Conservation (phyloP, 2,797 vertebrate species). For the Adelosebastes latens region DNA sequence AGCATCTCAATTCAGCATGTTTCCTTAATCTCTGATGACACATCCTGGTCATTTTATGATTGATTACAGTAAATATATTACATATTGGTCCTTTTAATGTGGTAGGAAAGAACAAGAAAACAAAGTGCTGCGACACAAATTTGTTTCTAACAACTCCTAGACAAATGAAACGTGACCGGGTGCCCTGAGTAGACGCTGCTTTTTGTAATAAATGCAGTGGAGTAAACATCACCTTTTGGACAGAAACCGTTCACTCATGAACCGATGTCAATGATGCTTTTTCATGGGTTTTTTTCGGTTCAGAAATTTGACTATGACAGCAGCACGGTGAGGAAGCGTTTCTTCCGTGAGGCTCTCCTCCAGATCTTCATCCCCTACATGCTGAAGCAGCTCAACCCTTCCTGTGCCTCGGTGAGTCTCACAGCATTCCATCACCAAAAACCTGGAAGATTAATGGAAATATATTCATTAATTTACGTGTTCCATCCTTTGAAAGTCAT, state of each 20-base stretch:
- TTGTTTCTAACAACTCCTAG: too few species aligned
- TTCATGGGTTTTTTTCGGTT: not conserved
- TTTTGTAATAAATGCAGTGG: too few species aligned
- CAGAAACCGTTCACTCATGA: not conserved
- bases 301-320: constrained; percentile 98
- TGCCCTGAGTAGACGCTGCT: too few species aligned
- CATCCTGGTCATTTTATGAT: too few species aligned
- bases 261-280: not conserved
- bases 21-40: too few species aligned
- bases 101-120: too few species aligned
- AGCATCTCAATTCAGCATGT: too few species aligned
- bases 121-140: too few species aligned
- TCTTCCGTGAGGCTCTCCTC: constrained; percentile 97
- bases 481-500: not conserved
- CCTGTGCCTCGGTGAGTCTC: constrained; percentile 86
- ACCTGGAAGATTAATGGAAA: not conserved
- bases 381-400: constrained; percentile 91
- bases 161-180: too few species aligned
- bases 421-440: not conserved
- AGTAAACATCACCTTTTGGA: not conserved
- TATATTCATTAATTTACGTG: not conserved
- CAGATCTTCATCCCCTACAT: constrained; percentile 97
- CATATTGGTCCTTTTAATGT: too few species aligned
- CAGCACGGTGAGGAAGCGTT: constrained; percentile 94
- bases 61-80: too few species aligned